A percentile compares a stretch with the other conserved stretches of the same genome.
Evolutionary conservation across 1,140 invertebrate genomes (phyloP).

Genomic region (Heliothis virescens): DNA sequence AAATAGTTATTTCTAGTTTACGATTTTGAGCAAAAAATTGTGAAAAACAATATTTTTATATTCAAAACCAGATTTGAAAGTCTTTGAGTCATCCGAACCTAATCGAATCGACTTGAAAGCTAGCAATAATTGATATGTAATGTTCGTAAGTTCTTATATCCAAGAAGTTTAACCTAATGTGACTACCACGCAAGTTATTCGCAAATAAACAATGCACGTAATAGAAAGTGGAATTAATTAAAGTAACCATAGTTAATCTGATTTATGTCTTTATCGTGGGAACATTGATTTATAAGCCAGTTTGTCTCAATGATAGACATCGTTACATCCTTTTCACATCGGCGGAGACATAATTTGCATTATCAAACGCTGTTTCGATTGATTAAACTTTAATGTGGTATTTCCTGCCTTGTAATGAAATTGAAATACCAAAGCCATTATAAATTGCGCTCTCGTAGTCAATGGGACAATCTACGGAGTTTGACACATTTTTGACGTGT

Average conservation of each 20-base stretch:
- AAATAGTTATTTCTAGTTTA: no score
- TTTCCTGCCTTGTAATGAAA: conserved; percentile 42
- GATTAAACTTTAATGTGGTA: conserved; percentile 42
- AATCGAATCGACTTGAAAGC: conserved; percentile 5
- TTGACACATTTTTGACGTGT: conserved; percentile 13
- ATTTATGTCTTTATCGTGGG: conserved; percentile 30
- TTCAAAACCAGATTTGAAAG: conserved; percentile 9
- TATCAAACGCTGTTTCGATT: conserved; percentile 37
- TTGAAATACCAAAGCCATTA: conserved; percentile 15
- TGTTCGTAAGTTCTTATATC: no score
- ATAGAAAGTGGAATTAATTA: conserved; percentile 27
- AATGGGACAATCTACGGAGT: background rate
- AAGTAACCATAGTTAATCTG: background rate
- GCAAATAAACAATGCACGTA: background rate
- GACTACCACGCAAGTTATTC: background rate
- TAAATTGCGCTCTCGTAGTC: background rate
- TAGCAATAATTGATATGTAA: conserved; percentile 11
- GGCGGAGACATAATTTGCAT: conserved; percentile 35
- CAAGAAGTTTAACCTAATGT: background rate
- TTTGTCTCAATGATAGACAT: conserved; percentile 35
- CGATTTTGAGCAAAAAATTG: no score
- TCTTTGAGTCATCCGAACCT: background rate
- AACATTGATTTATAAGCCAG: conserved; percentile 22
- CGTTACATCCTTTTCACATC: conserved; percentile 43
- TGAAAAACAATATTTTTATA: background rate